Evolutionary conservation across 2,797 vertebrate genomes (phyloP).

Genomic region (Malacoraja senta): DNA sequence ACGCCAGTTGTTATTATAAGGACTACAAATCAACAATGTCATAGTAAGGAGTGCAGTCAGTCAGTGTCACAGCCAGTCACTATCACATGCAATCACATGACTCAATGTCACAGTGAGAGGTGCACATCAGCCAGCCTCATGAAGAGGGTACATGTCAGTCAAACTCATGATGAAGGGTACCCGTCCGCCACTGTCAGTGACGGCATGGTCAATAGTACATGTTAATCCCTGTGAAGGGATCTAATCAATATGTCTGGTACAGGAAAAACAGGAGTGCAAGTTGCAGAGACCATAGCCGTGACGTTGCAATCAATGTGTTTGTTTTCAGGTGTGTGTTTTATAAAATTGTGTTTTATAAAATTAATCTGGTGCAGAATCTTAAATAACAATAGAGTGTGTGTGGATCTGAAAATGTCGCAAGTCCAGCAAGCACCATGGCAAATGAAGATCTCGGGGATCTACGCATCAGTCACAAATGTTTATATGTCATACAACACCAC

Average conservation of each 20-base stretch:
- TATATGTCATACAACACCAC: neutral
- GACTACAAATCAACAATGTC: too few species aligned
- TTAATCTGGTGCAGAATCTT: neutral
- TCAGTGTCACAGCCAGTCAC: neutral
- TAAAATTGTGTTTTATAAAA: too few species aligned
- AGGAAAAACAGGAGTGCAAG: neutral
- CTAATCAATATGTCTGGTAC: too few species aligned
- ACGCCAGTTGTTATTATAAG: too few species aligned
- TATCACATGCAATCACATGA: neutral
- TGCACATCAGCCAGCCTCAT: neutral
- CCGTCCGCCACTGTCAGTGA: neutral
- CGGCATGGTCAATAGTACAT: neutral
- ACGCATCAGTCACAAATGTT: too few species aligned
- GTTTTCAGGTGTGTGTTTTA: neutral
- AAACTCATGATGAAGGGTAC: neutral
- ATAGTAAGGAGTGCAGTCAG: neutral
- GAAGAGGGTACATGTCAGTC: neutral
- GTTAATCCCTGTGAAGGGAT: too few species aligned
- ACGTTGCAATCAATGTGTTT: neutral
- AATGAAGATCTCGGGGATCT: too few species aligned
- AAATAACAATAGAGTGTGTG: neutral
- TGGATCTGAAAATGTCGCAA: neutral
- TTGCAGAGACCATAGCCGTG: constrained; percentile 10
- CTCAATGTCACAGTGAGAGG: neutral
- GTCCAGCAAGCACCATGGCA: too few species aligned